phyloP scores from a whole-genome alignment of 2,797 vertebrate genomes.

The Leptodactylus fallax region DNA sequence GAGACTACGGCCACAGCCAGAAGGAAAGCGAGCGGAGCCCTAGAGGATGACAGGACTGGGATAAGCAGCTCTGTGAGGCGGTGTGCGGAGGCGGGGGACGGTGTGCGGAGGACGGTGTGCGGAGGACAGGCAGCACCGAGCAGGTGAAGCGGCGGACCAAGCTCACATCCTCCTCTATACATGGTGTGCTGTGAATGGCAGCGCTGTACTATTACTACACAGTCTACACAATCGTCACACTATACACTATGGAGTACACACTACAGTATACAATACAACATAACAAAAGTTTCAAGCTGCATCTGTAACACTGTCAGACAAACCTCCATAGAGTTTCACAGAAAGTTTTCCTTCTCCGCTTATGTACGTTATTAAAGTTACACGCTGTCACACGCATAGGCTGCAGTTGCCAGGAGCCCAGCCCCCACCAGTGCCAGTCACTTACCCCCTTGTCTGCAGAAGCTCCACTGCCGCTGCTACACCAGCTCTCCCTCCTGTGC shows the following conservation, averaged over 20 bases:
- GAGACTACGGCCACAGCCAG: background rate
- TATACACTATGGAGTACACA: too few relatives aligned
- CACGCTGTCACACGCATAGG: background rate
- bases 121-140: background rate
- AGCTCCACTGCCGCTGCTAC: conserved; percentile 5
- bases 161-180: too few relatives aligned
- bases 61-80: too few relatives aligned
- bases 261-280: too few relatives aligned
- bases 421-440: conserved; percentile 20
- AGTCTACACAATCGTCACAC: too few relatives aligned
- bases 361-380: background rate
- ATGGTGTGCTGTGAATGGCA: too few relatives aligned
- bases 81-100: too few relatives aligned
- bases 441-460: conserved; percentile 49
- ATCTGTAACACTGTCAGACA: background rate
- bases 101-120: too few relatives aligned
- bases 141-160: background rate
- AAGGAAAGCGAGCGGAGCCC: background rate
- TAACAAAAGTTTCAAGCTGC: background rate
- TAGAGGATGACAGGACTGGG: too few relatives aligned
- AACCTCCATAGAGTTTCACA: background rate
- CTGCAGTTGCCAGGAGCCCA: background rate
- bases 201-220: too few relatives aligned
- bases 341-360: background rate
- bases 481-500: conserved; percentile 33